Conservation (phyloP, 2,797 vertebrate genomes). For the Chelon auratus region DNA sequence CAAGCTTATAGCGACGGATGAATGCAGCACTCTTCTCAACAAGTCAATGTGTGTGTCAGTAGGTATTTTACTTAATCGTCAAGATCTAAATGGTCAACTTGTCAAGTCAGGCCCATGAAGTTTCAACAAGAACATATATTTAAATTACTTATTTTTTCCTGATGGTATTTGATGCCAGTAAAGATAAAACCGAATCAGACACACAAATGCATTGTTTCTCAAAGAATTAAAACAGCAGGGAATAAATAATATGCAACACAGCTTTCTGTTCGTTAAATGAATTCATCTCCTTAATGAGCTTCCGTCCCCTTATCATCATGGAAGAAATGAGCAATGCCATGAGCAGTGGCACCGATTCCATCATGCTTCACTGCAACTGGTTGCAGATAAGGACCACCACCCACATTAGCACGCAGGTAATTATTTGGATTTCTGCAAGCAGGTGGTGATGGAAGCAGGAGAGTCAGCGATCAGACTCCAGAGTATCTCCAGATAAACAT, state of each 20-base stretch:
- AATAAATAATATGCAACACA: not conserved
- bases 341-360: slow-evolving; percentile 48
- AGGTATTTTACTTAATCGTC: slow-evolving; percentile 37
- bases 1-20: slow-evolving; percentile 33
- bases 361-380: slow-evolving; percentile 50
- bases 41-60: slow-evolving; percentile 50
- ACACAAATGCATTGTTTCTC: slow-evolving; percentile 1
- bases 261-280: slow-evolving; percentile 16
- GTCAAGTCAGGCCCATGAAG: not conserved
- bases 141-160: not conserved
- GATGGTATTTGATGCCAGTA: no score
- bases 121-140: not conserved
- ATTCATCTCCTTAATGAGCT: slow-evolving; percentile 33
- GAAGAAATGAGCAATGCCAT: slow-evolving; percentile 52
- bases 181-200: not conserved
- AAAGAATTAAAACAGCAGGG: not conserved
- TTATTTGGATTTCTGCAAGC: slow-evolving; percentile 82
- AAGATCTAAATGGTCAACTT: slow-evolving; percentile 37
- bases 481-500: slow-evolving; percentile 79
- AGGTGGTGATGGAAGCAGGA: slow-evolving; percentile 78
- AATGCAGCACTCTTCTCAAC: slow-evolving; percentile 31
- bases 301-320: slow-evolving; percentile 13
- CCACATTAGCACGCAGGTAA: slow-evolving; percentile 71
- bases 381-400: slow-evolving; percentile 77
- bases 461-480: slow-evolving; percentile 74